Evolutionary conservation across 2,113 vertebrate genomes (phyloP).

Genomic region (Ictidomys tridecemlineatus): DNA sequence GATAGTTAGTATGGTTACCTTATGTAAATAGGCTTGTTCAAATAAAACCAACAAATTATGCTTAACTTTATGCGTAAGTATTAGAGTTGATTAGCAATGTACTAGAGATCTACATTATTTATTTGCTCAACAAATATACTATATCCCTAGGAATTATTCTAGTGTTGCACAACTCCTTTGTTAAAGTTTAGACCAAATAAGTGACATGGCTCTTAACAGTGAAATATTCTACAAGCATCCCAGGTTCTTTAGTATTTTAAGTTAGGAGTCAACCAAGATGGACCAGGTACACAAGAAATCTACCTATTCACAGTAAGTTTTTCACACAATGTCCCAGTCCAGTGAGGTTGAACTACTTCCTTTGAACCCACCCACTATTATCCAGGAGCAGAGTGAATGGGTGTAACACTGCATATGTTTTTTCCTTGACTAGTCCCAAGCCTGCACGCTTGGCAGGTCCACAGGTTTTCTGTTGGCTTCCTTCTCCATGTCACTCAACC

Average conservation of each 20-base stretch:
- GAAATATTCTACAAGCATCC: background rate
- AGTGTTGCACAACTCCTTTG: background rate
- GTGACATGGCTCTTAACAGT: background rate
- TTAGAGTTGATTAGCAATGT: background rate
- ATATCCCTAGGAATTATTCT: background rate
- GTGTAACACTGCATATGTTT: background rate
- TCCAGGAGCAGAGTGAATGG: background rate
- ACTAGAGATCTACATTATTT: background rate
- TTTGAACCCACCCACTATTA: background rate
- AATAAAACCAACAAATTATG: background rate
- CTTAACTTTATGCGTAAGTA: background rate
- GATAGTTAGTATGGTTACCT: background rate
- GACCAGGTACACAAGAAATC: background rate
- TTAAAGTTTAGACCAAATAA: background rate
- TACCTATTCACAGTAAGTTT: constrained; percentile 7
- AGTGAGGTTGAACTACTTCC: background rate
- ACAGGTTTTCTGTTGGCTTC: background rate
- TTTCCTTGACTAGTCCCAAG: background rate
- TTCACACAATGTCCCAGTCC: background rate
- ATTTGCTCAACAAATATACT: background rate
- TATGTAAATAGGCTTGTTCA: constrained; percentile 22
- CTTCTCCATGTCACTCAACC: background rate
- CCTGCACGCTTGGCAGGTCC: background rate
- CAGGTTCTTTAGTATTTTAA: background rate
- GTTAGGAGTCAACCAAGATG: background rate